Conservation (phyloP, 2,113 vertebrate species). For the Ivindomyrus marchei region DNA sequence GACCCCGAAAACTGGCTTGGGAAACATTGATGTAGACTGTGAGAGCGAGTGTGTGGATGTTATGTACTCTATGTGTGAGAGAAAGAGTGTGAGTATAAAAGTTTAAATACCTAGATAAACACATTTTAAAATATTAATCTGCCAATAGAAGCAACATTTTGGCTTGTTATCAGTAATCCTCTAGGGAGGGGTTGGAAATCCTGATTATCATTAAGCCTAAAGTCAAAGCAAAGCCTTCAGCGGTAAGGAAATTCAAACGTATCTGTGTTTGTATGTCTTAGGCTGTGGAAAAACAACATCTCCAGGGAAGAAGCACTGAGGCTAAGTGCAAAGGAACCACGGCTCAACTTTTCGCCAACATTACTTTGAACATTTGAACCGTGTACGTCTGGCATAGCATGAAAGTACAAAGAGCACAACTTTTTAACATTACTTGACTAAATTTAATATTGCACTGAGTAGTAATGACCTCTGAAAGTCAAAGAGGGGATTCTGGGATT, state of each 20-base stretch:
- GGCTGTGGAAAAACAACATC: constrained; percentile 77
- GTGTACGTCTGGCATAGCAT: background rate
- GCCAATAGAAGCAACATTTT: background rate
- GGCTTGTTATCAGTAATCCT: background rate
- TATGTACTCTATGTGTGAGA: background rate
- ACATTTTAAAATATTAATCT: background rate
- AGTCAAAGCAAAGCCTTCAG: background rate
- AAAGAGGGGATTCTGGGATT: constrained; percentile 14
- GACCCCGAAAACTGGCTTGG: background rate
- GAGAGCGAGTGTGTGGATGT: background rate
- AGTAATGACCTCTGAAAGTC: background rate
- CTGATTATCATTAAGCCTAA: background rate
- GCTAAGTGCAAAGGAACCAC: constrained; percentile 60
- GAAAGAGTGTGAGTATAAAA: background rate
- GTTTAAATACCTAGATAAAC: background rate
- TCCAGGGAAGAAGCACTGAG: constrained; percentile 16
- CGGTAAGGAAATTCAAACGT: background rate
- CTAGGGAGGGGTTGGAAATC: background rate
- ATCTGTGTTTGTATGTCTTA: constrained; percentile 39
- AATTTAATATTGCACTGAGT: background rate
- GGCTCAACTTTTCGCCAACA: constrained; percentile 69
- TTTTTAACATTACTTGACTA: background rate
- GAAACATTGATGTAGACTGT: background rate
- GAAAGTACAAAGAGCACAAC: background rate
- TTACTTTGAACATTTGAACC: constrained; percentile 17